Conservation (phyloP, 2,888 invertebrate genomes). For the Zaprionus lineosus region DNA sequence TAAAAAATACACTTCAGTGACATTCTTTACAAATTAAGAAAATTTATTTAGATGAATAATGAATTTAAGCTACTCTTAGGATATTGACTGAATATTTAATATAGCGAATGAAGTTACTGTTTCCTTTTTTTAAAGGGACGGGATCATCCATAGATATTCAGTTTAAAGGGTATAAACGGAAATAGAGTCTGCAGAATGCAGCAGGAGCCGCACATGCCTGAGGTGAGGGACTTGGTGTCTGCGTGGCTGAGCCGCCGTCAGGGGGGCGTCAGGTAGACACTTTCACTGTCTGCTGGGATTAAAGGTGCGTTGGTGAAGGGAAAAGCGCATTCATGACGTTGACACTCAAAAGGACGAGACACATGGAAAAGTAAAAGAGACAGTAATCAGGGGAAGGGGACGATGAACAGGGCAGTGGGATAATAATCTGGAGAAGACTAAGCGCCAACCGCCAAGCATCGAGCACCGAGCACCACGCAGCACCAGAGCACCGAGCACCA, state of each 20-base stretch:
- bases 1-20: slow-evolving; percentile 12
- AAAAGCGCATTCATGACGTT: slow-evolving; percentile 53
- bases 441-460: too few relatives aligned
- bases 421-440: too few relatives aligned
- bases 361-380: not conserved
- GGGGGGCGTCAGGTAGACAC: not conserved
- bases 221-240: too few relatives aligned
- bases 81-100: too few relatives aligned
- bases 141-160: too few relatives aligned
- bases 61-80: too few relatives aligned
- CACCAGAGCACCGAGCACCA: slow-evolving; percentile 34
- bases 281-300: slow-evolving; percentile 44
- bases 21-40: too few relatives aligned
- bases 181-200: slow-evolving; percentile 21
- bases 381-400: not conserved
- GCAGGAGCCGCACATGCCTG: slow-evolving; percentile 30
- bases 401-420: slow-evolving; percentile 23
- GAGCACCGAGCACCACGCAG: too few relatives aligned
- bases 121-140: not conserved
- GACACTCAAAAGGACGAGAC: slow-evolving; percentile 10
- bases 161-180: slow-evolving; percentile 7
- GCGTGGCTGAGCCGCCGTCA: not conserved
- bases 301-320: slow-evolving; percentile 21
- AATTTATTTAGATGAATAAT: too few relatives aligned
- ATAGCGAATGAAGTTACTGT: too few relatives aligned